A percentile compares a stretch with the other conserved stretches of the same genome.
phyloP scores from a whole-genome alignment of 2,888 invertebrate genomes.

The Cantharis nigra region DNA sequence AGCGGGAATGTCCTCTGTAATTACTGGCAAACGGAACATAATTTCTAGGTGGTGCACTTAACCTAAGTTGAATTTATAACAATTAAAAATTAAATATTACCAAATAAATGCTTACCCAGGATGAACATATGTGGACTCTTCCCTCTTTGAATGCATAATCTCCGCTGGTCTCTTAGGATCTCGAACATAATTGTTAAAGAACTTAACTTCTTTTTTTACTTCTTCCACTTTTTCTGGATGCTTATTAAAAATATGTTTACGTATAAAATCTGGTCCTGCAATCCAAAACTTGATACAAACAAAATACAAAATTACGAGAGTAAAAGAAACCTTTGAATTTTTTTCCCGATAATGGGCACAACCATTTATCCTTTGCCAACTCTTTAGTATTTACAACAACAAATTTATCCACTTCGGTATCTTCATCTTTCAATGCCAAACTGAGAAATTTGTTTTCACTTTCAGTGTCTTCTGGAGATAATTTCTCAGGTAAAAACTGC shows the following conservation, averaged over 20 bases:
- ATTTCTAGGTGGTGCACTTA: slow-evolving; percentile 44
- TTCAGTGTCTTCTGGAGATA: slow-evolving; percentile 72
- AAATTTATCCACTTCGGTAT: slow-evolving; percentile 89
- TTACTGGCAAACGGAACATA: slow-evolving; percentile 50
- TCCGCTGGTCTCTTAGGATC: slow-evolving; percentile 95
- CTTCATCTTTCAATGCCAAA: slow-evolving; percentile 58
- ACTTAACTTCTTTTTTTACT: slow-evolving; percentile 94
- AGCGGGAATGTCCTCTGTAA: slow-evolving; percentile 57
- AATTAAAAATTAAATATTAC: background rate
- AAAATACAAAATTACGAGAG: background rate
- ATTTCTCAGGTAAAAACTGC: slow-evolving; percentile 81
- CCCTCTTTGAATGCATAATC: slow-evolving; percentile 69
- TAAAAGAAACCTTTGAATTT: slow-evolving; percentile 79
- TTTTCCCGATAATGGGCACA: slow-evolving; percentile 97
- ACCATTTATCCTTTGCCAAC: slow-evolving; percentile 96
- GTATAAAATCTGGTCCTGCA: slow-evolving; percentile 90
- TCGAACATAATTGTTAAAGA: slow-evolving; percentile 94
- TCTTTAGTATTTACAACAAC: slow-evolving; percentile 96
- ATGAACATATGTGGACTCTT: slow-evolving; percentile 55
- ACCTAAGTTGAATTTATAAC: slow-evolving; percentile 13
- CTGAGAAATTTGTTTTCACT: slow-evolving; percentile 52
- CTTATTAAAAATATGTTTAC: slow-evolving; percentile 98
- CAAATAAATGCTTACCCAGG: slow-evolving; percentile 39
- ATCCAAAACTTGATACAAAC: background rate
- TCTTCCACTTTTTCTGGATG: slow-evolving; percentile 96